phyloP scores from a whole-genome alignment of 2,113 vertebrate species.

The Marmota monax region DNA sequence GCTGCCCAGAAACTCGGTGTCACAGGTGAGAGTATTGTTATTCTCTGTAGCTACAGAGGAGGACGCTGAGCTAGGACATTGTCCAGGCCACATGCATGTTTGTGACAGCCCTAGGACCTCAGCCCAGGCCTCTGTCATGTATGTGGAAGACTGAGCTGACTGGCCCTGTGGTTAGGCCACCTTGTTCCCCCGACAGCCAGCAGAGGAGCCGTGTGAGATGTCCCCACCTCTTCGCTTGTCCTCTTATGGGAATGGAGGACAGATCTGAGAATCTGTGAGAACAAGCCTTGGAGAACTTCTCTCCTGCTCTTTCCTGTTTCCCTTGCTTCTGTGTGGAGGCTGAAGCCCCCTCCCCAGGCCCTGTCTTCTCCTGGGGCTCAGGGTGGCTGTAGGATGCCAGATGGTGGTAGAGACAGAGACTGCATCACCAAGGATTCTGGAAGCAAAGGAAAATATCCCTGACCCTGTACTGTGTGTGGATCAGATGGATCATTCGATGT shows the following conservation, averaged over 20 bases:
- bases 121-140: background rate
- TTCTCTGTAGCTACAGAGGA: background rate
- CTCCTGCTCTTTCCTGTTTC: accelerated
- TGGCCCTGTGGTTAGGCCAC: too few relatives aligned
- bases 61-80: background rate
- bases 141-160: background rate
- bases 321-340: background rate
- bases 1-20: background rate
- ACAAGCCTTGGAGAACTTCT: background rate
- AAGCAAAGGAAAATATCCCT: background rate
- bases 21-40: accelerated
- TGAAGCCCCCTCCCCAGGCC: background rate
- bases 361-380: background rate
- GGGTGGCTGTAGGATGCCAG: background rate
- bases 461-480: background rate
- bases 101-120: background rate
- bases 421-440: background rate
- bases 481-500: accelerated
- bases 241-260: background rate
- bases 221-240: background rate
- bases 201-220: background rate
- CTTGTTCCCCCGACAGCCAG: background rate
- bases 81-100: background rate
- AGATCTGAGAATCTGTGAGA: background rate
- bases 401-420: background rate